Evolutionary conservation across 2,888 invertebrate genomes (phyloP).

Genomic region (Galeruca laticollis): DNA sequence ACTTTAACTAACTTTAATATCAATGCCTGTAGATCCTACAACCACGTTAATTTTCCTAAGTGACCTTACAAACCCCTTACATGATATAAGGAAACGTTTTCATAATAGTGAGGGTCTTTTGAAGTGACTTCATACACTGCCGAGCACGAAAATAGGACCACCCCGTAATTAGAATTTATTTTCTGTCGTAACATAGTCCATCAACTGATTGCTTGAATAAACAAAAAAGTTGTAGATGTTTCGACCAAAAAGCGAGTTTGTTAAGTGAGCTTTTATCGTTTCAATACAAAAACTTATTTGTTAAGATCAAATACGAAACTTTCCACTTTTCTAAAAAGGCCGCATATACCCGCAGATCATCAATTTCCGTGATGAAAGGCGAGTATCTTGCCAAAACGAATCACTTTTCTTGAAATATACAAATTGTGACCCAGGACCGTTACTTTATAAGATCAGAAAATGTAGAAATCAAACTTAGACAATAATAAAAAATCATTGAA

Average conservation of each 20-base stretch:
- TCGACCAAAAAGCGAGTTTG: too few relatives aligned
- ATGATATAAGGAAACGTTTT: neutral
- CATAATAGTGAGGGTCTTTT: neutral
- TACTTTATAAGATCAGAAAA: too few relatives aligned
- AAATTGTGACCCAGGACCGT: neutral
- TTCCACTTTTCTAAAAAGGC: slow-evolving; percentile 43
- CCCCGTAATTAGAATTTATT: too few relatives aligned
- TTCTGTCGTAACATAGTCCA: too few relatives aligned
- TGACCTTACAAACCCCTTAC: slow-evolving; percentile 15
- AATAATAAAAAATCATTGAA: too few relatives aligned
- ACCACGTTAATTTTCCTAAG: slow-evolving; percentile 1
- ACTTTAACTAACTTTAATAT: slow-evolving; percentile 1
- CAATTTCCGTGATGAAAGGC: slow-evolving; percentile 43
- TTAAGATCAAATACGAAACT: slow-evolving; percentile 12
- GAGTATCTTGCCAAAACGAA: slow-evolving; percentile 21
- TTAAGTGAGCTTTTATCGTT: neutral
- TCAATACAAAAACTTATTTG: neutral
- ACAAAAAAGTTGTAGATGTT: too few relatives aligned
- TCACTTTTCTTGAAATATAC: slow-evolving; percentile 11
- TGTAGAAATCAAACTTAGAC: too few relatives aligned
- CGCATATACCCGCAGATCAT: slow-evolving; percentile 40
- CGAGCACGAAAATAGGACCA: too few relatives aligned
- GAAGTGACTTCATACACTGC: too few relatives aligned
- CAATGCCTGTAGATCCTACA: neutral
- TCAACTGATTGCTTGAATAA: too few relatives aligned